A percentile compares a stretch with the other conserved stretches of the same genome.
Evolutionary conservation across 2,888 invertebrate genomes (phyloP).

Genomic region (Harmothoe impar): DNA sequence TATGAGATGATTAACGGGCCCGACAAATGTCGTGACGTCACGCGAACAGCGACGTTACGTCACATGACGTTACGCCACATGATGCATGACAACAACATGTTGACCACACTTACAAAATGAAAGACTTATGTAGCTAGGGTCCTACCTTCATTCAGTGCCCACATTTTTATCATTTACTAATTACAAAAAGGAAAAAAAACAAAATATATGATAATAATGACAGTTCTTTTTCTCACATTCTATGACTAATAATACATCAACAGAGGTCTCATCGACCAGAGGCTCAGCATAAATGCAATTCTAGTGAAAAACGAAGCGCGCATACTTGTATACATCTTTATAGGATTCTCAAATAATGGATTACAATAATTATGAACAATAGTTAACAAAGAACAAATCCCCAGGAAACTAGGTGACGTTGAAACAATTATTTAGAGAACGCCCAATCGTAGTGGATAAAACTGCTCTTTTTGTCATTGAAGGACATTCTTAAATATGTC

Average conservation of each 20-base stretch:
- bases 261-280: constrained; percentile 3
- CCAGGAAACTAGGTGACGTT: too few relatives aligned
- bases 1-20: constrained; percentile 34
- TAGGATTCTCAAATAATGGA: constrained; percentile 6
- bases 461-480: too few relatives aligned
- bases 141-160: background rate
- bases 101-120: constrained; percentile 49
- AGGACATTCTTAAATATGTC: too few relatives aligned
- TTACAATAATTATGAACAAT: background rate
- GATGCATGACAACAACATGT: background rate
- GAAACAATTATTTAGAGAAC: too few relatives aligned
- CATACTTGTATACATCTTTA: background rate
- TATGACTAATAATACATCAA: constrained; percentile 13
- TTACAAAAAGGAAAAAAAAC: background rate
- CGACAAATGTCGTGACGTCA: background rate
- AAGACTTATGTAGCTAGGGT: constrained; percentile 52
- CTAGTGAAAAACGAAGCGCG: constrained; percentile 15
- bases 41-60: background rate
- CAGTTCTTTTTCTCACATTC: constrained; percentile 4
- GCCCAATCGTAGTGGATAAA: too few relatives aligned
- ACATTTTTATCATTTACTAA: background rate
- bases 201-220: background rate
- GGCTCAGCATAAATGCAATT: constrained; percentile 18
- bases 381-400: background rate
- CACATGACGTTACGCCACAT: background rate